Percentiles rank a stretch among this genome's conserved stretches.
These are phyloP conservation scores for Eurytoma californica DNA, from an alignment of 2,888 invertebrate species.

Conservation along the genomic window DNA sequence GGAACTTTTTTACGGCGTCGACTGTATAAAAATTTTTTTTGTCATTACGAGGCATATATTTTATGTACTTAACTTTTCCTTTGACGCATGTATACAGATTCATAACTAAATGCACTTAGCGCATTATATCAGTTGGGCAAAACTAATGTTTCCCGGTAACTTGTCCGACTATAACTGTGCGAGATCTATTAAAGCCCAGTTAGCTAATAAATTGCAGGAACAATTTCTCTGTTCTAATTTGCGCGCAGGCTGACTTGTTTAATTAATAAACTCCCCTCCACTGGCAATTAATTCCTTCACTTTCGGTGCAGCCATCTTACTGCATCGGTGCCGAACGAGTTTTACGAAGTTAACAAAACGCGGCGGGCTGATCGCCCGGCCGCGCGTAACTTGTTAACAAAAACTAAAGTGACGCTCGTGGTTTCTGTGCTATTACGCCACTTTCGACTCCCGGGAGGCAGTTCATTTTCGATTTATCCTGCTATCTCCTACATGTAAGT, in stretches of 20 bases:
- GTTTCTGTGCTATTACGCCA: too few species aligned
- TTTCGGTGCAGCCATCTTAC: slow-evolving; percentile 15
- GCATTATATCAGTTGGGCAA: neutral
- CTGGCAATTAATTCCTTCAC: slow-evolving; percentile 19
- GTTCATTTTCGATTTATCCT: too few species aligned
- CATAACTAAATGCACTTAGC: too few species aligned
- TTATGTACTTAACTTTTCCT: slow-evolving; percentile 4
- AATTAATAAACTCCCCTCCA: slow-evolving; percentile 21
- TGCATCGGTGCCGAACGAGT: slow-evolving; percentile 29
- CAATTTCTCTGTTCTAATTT: slow-evolving; percentile 19
- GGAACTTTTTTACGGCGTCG: too few species aligned
- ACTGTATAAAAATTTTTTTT: too few species aligned
- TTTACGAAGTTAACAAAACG: slow-evolving; percentile 18
- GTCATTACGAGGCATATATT: too few species aligned
- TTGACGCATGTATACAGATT: neutral
- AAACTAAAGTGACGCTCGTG: slow-evolving; percentile 5
- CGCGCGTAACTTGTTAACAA: neutral
- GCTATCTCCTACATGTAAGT: too few species aligned
- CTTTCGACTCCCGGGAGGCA: too few species aligned
- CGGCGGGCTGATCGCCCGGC: neutral
- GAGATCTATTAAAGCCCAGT: neutral
- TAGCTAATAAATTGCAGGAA: slow-evolving; percentile 30
- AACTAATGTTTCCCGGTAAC: slow-evolving; percentile 7
- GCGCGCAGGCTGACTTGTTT: slow-evolving; percentile 23
- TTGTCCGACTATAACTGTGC: neutral